phyloP scores from a whole-genome alignment of 2,113 vertebrate genomes.

The Rhea pennata region DNA sequence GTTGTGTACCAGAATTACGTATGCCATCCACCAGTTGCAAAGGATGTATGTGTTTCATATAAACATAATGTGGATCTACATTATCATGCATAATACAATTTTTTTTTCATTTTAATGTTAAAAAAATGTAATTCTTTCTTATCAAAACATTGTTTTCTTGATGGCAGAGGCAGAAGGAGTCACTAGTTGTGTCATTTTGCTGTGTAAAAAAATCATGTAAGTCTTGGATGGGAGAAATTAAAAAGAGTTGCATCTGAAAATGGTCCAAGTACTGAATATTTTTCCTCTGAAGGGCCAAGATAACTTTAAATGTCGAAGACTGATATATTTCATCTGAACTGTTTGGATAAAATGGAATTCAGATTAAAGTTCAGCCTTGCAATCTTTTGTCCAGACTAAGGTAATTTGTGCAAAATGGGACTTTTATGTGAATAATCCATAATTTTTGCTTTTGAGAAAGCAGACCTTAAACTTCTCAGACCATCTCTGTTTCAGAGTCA shows the following conservation, averaged over 20 bases:
- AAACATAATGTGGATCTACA: not conserved
- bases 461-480: constrained; percentile 55
- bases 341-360: constrained; percentile 60
- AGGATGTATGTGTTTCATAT: not conserved
- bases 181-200: not conserved
- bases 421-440: constrained; percentile 61
- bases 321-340: constrained; percentile 30
- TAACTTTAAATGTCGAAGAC: constrained; percentile 44
- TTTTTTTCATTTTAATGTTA: not conserved
- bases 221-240: not conserved
- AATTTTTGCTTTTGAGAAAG: constrained; percentile 63
- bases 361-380: constrained; percentile 58
- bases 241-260: not conserved
- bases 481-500: constrained; percentile 44
- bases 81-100: not conserved
- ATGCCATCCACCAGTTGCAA: not conserved
- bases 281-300: not conserved
- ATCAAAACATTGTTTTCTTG: not conserved
- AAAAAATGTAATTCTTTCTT: not conserved
- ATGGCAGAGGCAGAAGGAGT: not conserved
- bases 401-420: constrained; percentile 66
- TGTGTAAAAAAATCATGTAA: not conserved
- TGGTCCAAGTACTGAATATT: not conserved
- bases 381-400: constrained; percentile 69
- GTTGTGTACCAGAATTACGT: not conserved